A percentile compares a stretch with the other conserved stretches of the same genome.
Conservation (phyloP, 2,797 vertebrate genomes). For the Psittacula echo region DNA sequence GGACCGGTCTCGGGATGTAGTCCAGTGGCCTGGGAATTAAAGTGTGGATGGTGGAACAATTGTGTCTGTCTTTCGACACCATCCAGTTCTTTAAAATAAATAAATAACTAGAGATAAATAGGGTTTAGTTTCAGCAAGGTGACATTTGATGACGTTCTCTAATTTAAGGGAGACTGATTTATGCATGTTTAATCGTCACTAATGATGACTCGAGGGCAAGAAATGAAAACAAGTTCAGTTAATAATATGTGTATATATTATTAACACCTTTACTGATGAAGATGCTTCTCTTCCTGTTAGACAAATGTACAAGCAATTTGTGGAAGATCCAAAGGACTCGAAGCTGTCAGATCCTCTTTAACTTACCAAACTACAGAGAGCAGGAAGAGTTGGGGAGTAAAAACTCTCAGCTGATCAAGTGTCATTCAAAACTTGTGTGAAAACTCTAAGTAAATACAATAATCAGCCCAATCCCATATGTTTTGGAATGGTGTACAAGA, state of each 20-base stretch:
- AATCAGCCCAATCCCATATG: background rate
- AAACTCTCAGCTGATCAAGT: background rate
- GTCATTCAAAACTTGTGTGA: background rate
- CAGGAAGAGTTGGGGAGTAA: background rate
- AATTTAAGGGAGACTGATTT: slow-evolving; percentile 64
- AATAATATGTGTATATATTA: slow-evolving; percentile 70
- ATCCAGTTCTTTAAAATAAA: background rate
- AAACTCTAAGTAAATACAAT: background rate
- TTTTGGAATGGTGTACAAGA: background rate
- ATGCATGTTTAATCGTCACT: slow-evolving; percentile 73
- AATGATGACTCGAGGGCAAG: slow-evolving; percentile 73
- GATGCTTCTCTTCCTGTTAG: slow-evolving; percentile 26
- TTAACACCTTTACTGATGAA: slow-evolving; percentile 67
- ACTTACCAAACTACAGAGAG: background rate
- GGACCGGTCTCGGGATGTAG: background rate
- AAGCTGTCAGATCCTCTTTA: background rate
- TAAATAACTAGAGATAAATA: background rate
- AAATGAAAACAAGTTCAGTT: slow-evolving; percentile 71
- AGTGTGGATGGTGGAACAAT: background rate
- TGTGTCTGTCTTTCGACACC: background rate
- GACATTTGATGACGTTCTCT: slow-evolving; percentile 67
- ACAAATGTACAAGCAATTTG: background rate
- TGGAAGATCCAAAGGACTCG: background rate
- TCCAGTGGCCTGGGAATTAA: background rate
- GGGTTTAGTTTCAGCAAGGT: slow-evolving; percentile 38